These are phyloP conservation scores for Calliphora vomitoria DNA, from an alignment of 2,888 invertebrate genomes.

Conservation along the genomic window DNA sequence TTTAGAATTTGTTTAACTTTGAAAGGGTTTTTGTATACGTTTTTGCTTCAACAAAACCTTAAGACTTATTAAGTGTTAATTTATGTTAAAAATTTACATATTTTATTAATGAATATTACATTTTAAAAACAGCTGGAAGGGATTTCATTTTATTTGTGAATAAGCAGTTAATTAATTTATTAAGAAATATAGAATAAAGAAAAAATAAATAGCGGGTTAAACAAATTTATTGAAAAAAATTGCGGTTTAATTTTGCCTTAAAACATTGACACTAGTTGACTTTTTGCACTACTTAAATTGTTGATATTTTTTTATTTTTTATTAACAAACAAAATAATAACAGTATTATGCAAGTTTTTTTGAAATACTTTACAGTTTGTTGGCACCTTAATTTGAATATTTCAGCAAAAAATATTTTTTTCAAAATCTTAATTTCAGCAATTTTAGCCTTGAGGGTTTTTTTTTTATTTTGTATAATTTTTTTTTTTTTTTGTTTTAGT, in stretches of 20 bases:
- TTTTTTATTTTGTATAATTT: neutral
- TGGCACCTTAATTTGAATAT: slow-evolving; percentile 31
- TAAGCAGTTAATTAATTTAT: neutral
- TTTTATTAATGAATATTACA: slow-evolving; percentile 48
- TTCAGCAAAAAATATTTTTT: neutral
- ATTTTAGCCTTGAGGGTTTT: slow-evolving; percentile 47
- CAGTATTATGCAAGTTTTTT: slow-evolving; percentile 33
- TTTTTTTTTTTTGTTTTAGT: neutral
- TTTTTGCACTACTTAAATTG: neutral
- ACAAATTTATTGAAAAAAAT: neutral
- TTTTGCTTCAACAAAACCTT: neutral
- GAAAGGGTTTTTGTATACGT: neutral
- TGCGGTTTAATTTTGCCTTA: slow-evolving; percentile 23
- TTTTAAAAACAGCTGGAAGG: slow-evolving; percentile 9
- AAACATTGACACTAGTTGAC: slow-evolving; percentile 62
- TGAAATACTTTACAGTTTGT: slow-evolving; percentile 35
- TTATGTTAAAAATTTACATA: slow-evolving; percentile 12
- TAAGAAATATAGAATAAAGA: neutral
- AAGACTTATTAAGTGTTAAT: slow-evolving; percentile 44
- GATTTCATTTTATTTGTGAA: neutral
- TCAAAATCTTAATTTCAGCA: slow-evolving; percentile 22
- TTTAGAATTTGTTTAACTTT: slow-evolving; percentile 2
- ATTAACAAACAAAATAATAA: slow-evolving; percentile 21
- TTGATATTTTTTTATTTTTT: neutral
- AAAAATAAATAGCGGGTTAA: neutral